phyloP scores from a whole-genome alignment of 1,140 invertebrate species.

The Sminthurides bifidus region DNA sequence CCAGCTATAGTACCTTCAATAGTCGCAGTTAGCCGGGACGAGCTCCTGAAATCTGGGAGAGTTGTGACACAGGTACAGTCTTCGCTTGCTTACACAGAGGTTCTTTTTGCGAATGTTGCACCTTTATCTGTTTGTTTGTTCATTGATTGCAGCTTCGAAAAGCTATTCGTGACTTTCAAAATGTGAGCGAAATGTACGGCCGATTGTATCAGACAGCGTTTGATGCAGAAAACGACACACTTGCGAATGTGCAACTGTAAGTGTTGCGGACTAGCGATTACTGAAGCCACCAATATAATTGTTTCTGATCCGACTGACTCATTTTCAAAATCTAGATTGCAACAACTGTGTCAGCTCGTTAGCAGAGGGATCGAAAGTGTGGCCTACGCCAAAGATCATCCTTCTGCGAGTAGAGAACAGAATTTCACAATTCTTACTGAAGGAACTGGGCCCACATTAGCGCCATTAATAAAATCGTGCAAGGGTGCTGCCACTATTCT shows the following conservation, averaged over 20 bases:
- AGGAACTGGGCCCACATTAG: not conserved
- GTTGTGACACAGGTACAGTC: constrained; percentile 55
- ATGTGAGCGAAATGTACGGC: constrained; percentile 62
- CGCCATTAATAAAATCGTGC: constrained; percentile 30
- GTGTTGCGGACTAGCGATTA: not conserved
- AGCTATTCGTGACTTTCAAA: constrained; percentile 59
- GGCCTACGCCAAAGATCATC: constrained; percentile 39
- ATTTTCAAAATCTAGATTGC: constrained; percentile 54
- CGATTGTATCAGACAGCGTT: constrained; percentile 81
- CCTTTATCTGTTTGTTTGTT: constrained; percentile 25
- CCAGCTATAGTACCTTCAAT: constrained; percentile 78
- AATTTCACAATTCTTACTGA: constrained; percentile 39
- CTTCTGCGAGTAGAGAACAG: constrained; percentile 37
- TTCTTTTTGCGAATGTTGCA: constrained; percentile 10
- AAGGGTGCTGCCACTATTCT: too few species aligned
- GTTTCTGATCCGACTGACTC: too few species aligned
- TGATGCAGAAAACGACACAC: constrained; percentile 76
- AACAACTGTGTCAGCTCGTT: constrained; percentile 62
- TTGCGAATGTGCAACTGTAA: constrained; percentile 62
- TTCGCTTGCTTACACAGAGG: not conserved
- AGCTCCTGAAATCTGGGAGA: constrained; percentile 67
- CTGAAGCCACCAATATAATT: too few species aligned
- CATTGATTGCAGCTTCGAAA: constrained; percentile 50
- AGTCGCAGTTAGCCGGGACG: constrained; percentile 62
- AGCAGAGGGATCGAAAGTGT: constrained; percentile 62